Percentiles rank a stretch among this genome's conserved stretches.
phyloP scores from a whole-genome alignment of 2,113 vertebrate species.

The Neoarius graeffei region DNA sequence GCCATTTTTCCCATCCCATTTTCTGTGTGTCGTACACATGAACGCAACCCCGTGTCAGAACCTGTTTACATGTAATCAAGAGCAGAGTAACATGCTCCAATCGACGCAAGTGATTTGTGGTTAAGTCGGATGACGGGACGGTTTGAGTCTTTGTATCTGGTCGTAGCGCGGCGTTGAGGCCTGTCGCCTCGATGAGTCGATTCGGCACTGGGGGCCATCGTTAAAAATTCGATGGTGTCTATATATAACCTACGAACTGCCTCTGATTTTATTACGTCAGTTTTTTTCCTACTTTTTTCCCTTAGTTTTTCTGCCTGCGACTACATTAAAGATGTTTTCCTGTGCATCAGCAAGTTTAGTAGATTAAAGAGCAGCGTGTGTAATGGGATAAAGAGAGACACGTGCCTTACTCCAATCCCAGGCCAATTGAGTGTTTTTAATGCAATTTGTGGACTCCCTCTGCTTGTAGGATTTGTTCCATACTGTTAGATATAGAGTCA shows the following conservation, averaged over 20 bases:
- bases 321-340: slow-evolving; percentile 47
- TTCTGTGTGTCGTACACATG: slow-evolving; percentile 73
- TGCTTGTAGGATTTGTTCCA: slow-evolving; percentile 83
- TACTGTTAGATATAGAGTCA: slow-evolving; percentile 83
- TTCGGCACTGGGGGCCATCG: not conserved
- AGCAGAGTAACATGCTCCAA: slow-evolving; percentile 74
- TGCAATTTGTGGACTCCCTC: slow-evolving; percentile 81
- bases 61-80: slow-evolving; percentile 79
- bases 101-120: slow-evolving; percentile 68
- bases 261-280: slow-evolving; percentile 53
- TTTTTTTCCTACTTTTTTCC: slow-evolving; percentile 49
- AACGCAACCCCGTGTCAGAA: slow-evolving; percentile 76
- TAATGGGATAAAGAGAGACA: slow-evolving; percentile 81
- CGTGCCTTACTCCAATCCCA: slow-evolving; percentile 79
- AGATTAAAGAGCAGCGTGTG: slow-evolving; percentile 81
- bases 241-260: not conserved
- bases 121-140: slow-evolving; percentile 74
- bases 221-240: not conserved
- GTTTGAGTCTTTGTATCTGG: slow-evolving; percentile 63
- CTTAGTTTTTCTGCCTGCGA: slow-evolving; percentile 29
- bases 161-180: slow-evolving; percentile 48
- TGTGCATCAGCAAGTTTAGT: slow-evolving; percentile 75
- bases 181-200: slow-evolving; percentile 27
- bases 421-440: slow-evolving; percentile 81
- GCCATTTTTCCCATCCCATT: slow-evolving; percentile 62